Evolutionary conservation across 2,797 vertebrate genomes (phyloP).

Genomic region (Coregonus sp.): DNA sequence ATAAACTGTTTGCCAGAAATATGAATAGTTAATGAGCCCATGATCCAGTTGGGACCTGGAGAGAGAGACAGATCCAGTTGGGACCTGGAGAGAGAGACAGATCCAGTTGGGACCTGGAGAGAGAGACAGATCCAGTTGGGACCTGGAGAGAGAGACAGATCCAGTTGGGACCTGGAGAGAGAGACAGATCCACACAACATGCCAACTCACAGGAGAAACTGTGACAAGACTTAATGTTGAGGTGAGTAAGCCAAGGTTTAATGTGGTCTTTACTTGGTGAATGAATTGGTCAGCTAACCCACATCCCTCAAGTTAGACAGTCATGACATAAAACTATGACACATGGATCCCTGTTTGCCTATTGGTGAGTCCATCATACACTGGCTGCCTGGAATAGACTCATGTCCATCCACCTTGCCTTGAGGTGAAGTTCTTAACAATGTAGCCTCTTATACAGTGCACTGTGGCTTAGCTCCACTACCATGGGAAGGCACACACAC

Average conservation of each 20-base stretch:
- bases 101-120: neutral
- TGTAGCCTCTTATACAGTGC: too few species aligned
- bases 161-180: neutral
- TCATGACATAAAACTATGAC: too few species aligned
- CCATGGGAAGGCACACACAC: too few species aligned
- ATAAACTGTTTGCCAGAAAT: neutral
- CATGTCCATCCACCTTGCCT: conserved; percentile 32
- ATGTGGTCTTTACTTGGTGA: neutral
- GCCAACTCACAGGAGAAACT: neutral
- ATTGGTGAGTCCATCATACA: neutral
- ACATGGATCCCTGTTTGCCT: too few species aligned
- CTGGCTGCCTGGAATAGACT: conserved; percentile 27
- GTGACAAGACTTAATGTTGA: neutral
- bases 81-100: too few species aligned
- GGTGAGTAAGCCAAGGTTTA: neutral
- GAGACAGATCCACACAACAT: too few species aligned
- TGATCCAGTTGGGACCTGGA: neutral
- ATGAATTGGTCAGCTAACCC: neutral
- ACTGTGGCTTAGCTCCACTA: too few species aligned
- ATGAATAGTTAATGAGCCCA: neutral
- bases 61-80: too few species aligned
- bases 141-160: neutral
- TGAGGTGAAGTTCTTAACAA: conserved; percentile 18
- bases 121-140: too few species aligned
- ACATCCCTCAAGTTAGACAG: too few species aligned